A percentile compares a stretch with the other conserved stretches of the same genome.
Conservation (phyloP, 2,113 vertebrate species). For the Lasiurus cinereus region DNA sequence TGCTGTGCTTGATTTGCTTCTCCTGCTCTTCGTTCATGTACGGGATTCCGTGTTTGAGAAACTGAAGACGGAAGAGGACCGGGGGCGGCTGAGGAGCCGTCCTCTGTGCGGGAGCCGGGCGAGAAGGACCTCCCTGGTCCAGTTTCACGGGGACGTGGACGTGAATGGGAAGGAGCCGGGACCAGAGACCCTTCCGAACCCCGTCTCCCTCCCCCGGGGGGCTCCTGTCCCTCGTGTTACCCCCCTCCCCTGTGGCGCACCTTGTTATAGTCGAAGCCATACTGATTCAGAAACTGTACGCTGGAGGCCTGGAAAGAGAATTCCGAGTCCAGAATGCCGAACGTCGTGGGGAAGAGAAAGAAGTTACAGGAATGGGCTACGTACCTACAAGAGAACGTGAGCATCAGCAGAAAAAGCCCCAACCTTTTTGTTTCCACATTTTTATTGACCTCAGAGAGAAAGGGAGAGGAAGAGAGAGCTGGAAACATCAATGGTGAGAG, state of each 20-base stretch:
- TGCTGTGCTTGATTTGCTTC: conserved; percentile 79
- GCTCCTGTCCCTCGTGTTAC: neutral
- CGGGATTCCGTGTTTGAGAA: conserved; percentile 88
- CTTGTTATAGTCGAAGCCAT: conserved; percentile 90
- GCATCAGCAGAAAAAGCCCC: neutral
- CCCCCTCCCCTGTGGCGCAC: conserved; percentile 67
- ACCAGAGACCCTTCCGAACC: neutral
- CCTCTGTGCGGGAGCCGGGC: neutral
- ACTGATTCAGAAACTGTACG: conserved; percentile 87
- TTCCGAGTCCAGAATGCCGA: conserved; percentile 85
- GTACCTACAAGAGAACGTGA: conserved; percentile 81
- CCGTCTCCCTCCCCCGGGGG: neutral
- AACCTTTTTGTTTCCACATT: too few species aligned
- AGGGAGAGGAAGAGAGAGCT: too few species aligned
- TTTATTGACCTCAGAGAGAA: too few species aligned
- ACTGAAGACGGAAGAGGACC: conserved; percentile 75
- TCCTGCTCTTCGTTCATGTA: conserved; percentile 89
- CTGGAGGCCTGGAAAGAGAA: conserved; percentile 87
- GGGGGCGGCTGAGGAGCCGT: too few species aligned
- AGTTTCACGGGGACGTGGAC: accelerated
- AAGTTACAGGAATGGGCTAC: conserved; percentile 88
- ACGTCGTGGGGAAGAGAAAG: conserved; percentile 87
- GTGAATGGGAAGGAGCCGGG: neutral
- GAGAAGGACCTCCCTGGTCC: neutral
- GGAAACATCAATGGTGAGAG: too few species aligned